Evolutionary conservation across 2,797 vertebrate species (phyloP).

Genomic region (Telmatherina bonti): DNA sequence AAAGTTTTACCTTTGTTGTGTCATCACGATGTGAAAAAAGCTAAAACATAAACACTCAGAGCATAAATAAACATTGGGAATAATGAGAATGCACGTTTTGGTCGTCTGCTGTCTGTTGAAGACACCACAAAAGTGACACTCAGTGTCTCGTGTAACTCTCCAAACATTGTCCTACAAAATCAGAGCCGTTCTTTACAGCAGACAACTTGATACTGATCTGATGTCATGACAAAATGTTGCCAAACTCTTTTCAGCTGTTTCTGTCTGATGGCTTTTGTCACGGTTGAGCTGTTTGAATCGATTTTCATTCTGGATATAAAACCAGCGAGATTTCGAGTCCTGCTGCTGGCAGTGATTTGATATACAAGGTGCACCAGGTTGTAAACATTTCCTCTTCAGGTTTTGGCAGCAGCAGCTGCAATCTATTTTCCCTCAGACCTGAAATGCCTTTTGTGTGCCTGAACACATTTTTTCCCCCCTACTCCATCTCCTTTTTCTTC

Average conservation of each 20-base stretch:
- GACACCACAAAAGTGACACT: neutral
- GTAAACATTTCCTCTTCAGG: slow-evolving; percentile 72
- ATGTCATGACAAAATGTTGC: slow-evolving; percentile 8
- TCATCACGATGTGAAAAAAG: too few species aligned
- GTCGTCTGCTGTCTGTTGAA: neutral
- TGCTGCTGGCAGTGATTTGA: slow-evolving; percentile 52
- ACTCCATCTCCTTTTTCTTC: slow-evolving; percentile 23
- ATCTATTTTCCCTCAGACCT: slow-evolving; percentile 70
- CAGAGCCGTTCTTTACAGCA: slow-evolving; percentile 1
- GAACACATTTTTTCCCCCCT: slow-evolving; percentile 29
- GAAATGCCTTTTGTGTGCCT: slow-evolving; percentile 68
- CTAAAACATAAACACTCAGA: too few species aligned
- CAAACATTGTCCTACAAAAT: neutral
- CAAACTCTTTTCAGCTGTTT: slow-evolving; percentile 9
- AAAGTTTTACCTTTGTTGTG: too few species aligned
- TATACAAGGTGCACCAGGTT: slow-evolving; percentile 64
- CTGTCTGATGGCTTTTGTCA: slow-evolving; percentile 3
- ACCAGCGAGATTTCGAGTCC: slow-evolving; percentile 18
- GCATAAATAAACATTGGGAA: neutral
- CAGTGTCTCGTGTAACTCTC: neutral
- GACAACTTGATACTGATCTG: slow-evolving; percentile 1
- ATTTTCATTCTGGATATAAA: slow-evolving; percentile 13
- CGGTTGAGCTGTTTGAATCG: neutral
- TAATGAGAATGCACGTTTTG: neutral
- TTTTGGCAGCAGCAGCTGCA: slow-evolving; percentile 67